Evolutionary conservation across 2,888 invertebrate genomes (phyloP).

Genomic region (Pollenia angustigena): DNA sequence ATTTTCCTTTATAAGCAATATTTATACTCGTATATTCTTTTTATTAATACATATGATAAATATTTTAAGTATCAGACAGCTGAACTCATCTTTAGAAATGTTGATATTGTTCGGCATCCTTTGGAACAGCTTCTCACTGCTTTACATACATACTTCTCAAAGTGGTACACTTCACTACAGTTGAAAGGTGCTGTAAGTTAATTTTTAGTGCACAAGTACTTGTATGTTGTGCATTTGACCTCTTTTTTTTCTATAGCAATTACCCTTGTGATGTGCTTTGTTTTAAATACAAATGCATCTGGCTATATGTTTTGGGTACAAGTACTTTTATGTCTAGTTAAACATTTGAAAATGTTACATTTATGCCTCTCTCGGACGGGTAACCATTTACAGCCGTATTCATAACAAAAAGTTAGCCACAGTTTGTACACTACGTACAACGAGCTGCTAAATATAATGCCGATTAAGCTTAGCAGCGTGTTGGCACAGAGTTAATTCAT

Average conservation of each 20-base stretch:
- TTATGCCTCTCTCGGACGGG: too few relatives aligned
- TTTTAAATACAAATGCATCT: slow-evolving; percentile 22
- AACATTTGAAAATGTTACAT: too few relatives aligned
- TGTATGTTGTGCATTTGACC: slow-evolving; percentile 31
- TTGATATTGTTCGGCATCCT: not conserved
- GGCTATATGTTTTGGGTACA: not conserved
- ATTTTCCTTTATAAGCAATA: slow-evolving; percentile 1
- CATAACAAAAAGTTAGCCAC: too few relatives aligned
- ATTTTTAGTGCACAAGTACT: not conserved
- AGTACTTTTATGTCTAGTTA: not conserved
- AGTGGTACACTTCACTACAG: not conserved
- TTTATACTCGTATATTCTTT: not conserved
- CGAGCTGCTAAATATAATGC: too few relatives aligned
- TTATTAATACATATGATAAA: not conserved
- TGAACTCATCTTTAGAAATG: slow-evolving; percentile 9
- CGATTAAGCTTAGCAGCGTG: too few relatives aligned
- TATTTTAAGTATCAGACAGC: not conserved
- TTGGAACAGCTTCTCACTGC: not conserved
- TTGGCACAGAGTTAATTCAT: too few relatives aligned
- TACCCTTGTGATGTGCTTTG: not conserved
- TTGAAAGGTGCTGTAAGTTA: slow-evolving; percentile 36
- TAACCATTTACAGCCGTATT: too few relatives aligned
- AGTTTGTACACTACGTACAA: too few relatives aligned
- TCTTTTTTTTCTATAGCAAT: slow-evolving; percentile 13
- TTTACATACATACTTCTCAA: not conserved